Evolutionary conservation across 37 sponge, comb jelly and placozoan species (phyloP).

Genomic region (Diacarnus erythraeanus): DNA sequence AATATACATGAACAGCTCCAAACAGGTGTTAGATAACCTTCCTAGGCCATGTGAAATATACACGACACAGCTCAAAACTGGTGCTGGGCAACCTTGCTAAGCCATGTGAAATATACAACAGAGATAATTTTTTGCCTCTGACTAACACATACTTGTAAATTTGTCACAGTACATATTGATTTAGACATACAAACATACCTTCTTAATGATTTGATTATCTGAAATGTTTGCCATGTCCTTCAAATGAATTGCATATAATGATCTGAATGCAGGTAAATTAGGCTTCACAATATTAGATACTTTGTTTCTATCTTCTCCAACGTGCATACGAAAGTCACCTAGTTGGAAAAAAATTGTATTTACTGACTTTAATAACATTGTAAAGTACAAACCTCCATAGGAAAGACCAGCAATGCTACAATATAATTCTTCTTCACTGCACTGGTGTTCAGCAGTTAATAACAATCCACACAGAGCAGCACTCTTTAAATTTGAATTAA

Average conservation of each 20-base stretch:
- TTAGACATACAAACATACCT: not conserved
- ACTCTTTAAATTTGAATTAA: constrained; percentile 37
- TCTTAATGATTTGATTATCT: not conserved
- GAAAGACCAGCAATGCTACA: constrained; percentile 62
- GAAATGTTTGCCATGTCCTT: not conserved
- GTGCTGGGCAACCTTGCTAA: too few relatives aligned
- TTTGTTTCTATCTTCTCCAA: constrained; percentile 90
- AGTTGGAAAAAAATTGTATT: too few relatives aligned
- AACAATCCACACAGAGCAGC: constrained; percentile 55
- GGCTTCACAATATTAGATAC: constrained; percentile 74
- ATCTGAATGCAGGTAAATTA: constrained; percentile 52
- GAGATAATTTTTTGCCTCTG: not conserved
- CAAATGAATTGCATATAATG: constrained; percentile 51
- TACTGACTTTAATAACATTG: too few relatives aligned
- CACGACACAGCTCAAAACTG: too few relatives aligned
- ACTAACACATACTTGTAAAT: not conserved
- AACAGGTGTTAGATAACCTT: too few relatives aligned
- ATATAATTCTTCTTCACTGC: constrained; percentile 57
- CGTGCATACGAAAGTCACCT: constrained; percentile 86
- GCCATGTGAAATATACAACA: not conserved
- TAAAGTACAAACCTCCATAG: constrained; percentile 42
- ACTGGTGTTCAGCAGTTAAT: constrained; percentile 15
- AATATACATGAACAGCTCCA: too few relatives aligned
- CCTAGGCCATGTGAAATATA: too few relatives aligned
- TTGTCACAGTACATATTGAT: not conserved